Percentiles rank a stretch among this genome's conserved stretches.
Evolutionary conservation across 1,140 invertebrate species (phyloP).

Genomic region (Ceratina japonica): DNA sequence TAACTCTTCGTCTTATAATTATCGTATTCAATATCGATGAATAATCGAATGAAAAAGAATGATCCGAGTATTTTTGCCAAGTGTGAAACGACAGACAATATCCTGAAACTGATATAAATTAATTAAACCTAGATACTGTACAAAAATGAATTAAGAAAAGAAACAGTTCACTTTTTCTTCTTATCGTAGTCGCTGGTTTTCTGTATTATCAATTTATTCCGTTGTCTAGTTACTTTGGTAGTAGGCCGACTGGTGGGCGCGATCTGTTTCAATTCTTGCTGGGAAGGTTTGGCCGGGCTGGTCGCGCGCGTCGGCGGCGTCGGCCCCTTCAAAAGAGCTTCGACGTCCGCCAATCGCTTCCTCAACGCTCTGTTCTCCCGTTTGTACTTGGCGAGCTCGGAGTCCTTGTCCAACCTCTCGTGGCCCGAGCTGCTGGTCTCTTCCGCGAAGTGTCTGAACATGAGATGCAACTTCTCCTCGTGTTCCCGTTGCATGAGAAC

Average conservation of each 20-base stretch:
- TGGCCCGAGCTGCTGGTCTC: constrained; percentile 77
- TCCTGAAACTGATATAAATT: neutral
- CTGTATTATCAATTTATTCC: constrained; percentile 88
- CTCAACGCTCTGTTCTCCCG: constrained; percentile 71
- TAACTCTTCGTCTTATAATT: neutral
- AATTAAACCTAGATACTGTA: constrained; percentile 16
- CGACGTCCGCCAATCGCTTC: constrained; percentile 70
- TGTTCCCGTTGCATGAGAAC: constrained; percentile 82
- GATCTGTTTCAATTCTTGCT: constrained; percentile 72
- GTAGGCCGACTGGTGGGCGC: constrained; percentile 80
- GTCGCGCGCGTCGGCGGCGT: constrained; percentile 57
- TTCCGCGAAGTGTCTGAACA: constrained; percentile 82
- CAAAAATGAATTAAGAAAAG: constrained; percentile 4
- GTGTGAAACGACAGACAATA: neutral
- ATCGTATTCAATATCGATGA: too few relatives aligned
- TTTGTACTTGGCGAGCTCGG: constrained; percentile 69
- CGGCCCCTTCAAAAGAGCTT: constrained; percentile 66
- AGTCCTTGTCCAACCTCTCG: constrained; percentile 66
- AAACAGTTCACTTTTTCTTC: constrained; percentile 67
- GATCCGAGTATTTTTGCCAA: neutral
- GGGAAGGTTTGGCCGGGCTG: constrained; percentile 66
- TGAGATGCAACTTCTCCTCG: constrained; percentile 82
- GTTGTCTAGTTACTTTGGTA: constrained; percentile 87
- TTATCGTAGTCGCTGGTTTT: constrained; percentile 78
- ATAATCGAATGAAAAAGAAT: neutral